Evolutionary conservation across 92 coral and sea anemone genomes (phyloP).

Genomic region (Montipora capitata): DNA sequence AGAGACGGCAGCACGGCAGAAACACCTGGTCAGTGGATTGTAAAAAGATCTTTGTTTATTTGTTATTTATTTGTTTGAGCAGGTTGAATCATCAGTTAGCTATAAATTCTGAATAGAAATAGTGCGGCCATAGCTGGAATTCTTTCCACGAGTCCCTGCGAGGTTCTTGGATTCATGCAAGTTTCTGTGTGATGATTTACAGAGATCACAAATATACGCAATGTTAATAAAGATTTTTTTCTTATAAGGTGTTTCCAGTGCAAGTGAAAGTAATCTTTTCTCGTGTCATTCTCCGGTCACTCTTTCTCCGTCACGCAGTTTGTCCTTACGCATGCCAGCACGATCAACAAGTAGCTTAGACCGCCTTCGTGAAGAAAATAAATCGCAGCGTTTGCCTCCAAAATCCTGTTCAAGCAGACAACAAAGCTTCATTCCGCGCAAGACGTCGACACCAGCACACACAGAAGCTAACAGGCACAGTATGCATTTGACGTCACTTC

Average conservation of each 20-base stretch:
- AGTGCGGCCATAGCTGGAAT: no score
- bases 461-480: constrained; percentile 19
- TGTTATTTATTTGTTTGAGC: no score
- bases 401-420: neutral
- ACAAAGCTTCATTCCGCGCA: constrained; percentile 58
- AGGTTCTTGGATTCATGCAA: no score
- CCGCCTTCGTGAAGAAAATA: constrained; percentile 53
- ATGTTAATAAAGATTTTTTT: neutral
- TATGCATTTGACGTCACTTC: constrained; percentile 72
- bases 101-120: no score
- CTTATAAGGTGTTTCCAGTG: constrained; percentile 22
- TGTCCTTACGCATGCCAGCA: constrained; percentile 24
- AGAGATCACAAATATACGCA: neutral
- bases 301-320: constrained; percentile 5
- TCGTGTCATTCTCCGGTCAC: constrained; percentile 6
- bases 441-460: constrained; percentile 67
- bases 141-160: no score
- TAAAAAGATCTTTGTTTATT: no score
- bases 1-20: constrained; percentile 51
- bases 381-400: constrained; percentile 11
- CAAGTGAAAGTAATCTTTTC: constrained; percentile 39
- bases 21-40: neutral
- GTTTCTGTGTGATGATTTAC: neutral
- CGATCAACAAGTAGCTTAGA: constrained; percentile 61
- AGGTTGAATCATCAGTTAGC: no score